Conservation (phyloP, 2,113 vertebrate genomes). For the Anhinga rufa region DNA sequence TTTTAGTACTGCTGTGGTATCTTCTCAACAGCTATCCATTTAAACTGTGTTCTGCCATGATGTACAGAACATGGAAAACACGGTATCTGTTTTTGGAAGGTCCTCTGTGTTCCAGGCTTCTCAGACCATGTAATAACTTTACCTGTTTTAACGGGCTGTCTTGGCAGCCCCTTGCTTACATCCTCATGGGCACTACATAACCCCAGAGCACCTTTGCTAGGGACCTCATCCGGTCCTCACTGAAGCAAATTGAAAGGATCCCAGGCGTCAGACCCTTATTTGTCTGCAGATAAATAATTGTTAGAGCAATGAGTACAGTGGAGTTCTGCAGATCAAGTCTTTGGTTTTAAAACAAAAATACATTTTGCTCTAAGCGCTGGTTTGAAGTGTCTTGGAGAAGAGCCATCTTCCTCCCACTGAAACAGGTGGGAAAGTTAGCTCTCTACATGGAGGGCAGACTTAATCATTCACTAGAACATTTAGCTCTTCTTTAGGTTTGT, state of each 20-base stretch:
- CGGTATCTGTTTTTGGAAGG: not conserved
- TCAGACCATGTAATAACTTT: not conserved
- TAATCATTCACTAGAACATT: not conserved
- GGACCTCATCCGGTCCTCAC: not conserved
- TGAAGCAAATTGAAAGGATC: not conserved
- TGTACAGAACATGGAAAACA: not conserved
- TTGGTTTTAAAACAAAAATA: not conserved
- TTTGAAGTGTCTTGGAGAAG: conserved; percentile 40
- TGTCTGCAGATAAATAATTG: not conserved
- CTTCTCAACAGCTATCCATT: not conserved
- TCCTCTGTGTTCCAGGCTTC: not conserved
- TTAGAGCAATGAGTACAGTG: not conserved
- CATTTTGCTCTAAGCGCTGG: not conserved
- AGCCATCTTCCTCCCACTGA: conserved; percentile 44
- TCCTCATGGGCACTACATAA: not conserved
- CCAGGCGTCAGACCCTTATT: not conserved
- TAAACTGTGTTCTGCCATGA: not conserved
- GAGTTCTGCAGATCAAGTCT: conserved; percentile 13
- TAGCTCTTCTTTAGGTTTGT: not conserved
- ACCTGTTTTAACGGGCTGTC: not conserved
- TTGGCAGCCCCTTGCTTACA: not conserved
- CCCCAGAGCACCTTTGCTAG: not conserved
- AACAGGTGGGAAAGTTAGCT: conserved; percentile 54
- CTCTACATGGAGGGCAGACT: not conserved
- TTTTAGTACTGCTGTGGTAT: not conserved